These are phyloP conservation scores for Chironex yamaguchii DNA, from an alignment of 30 jellyfish, hydroid and myxozoan species.

Conservation along the genomic window DNA sequence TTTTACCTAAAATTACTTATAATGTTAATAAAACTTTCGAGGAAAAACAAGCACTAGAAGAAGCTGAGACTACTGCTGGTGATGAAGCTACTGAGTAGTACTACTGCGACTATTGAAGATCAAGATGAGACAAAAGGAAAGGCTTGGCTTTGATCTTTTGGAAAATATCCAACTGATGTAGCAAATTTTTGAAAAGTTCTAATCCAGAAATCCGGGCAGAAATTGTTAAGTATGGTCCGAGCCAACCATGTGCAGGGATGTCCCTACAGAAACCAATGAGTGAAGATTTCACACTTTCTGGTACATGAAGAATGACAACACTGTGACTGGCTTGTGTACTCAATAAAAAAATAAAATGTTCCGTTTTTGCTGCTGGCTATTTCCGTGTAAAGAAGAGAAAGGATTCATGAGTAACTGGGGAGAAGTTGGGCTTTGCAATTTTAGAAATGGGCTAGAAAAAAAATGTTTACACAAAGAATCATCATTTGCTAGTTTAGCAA, in stretches of 20 bases:
- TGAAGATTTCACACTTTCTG: conserved; percentile 20
- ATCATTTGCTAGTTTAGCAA: conserved; percentile 6
- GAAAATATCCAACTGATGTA: neutral
- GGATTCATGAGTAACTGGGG: conserved; percentile 32
- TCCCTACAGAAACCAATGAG: conserved; percentile 9
- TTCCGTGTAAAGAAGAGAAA: conserved; percentile 34
- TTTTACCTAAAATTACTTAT: neutral
- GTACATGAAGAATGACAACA: conserved; percentile 23
- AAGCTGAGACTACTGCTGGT: neutral
- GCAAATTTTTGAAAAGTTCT: neutral
- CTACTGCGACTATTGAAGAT: neutral
- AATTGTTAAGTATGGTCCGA: neutral
- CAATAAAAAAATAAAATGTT: conserved; percentile 16
- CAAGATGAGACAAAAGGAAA: neutral
- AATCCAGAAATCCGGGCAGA: neutral
- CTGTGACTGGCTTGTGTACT: conserved; percentile 29
- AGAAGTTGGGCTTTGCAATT: conserved; percentile 16
- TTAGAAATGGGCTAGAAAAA: conserved; percentile 22
- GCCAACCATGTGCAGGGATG: neutral
- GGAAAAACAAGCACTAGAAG: neutral
- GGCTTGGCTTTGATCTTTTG: neutral
- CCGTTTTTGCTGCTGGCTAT: conserved; percentile 46
- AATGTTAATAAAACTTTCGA: neutral
- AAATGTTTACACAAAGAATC: conserved; percentile 18
- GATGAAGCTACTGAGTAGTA: neutral